Conservation (phyloP, 2,888 invertebrate species). For the Quadroppia sp. region DNA sequence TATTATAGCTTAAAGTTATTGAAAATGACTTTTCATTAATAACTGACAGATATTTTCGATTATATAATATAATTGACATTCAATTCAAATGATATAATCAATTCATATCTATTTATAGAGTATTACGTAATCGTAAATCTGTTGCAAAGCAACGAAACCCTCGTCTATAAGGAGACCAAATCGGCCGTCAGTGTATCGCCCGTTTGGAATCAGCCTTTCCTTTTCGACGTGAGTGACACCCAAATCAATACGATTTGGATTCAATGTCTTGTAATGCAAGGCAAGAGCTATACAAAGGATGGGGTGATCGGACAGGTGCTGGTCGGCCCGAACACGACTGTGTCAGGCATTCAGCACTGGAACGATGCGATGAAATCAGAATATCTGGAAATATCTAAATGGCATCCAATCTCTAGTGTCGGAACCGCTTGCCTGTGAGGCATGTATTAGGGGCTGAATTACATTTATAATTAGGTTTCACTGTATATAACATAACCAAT, state of each 20-base stretch:
- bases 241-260: conserved; percentile 47
- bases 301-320: conserved; percentile 50
- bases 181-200: conserved; percentile 48
- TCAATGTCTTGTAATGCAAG: conserved; percentile 50
- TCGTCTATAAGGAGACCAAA: conserved; percentile 48
- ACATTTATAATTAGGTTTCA: conserved; percentile 7
- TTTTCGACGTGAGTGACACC: conserved; percentile 48
- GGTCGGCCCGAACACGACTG: conserved; percentile 48
- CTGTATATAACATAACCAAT: background rate
- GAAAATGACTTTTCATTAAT: background rate
- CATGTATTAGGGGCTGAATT: background rate
- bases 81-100: no score
- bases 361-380: conserved; percentile 48
- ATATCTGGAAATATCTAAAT: conserved; percentile 49
- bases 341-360: conserved; percentile 49
- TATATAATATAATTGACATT: no score
- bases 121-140: conserved; percentile 50
- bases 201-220: conserved; percentile 51
- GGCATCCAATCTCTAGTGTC: conserved; percentile 48
- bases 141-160: conserved; percentile 45
- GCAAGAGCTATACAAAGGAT: conserved; percentile 49
- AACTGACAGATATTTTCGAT: background rate
- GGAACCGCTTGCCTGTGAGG: conserved; percentile 14
- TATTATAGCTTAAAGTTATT: background rate
- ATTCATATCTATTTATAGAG: conserved; percentile 45